Evolutionary conservation across 2,888 invertebrate genomes (phyloP).

Genomic region (Notocelia uddmanniana): DNA sequence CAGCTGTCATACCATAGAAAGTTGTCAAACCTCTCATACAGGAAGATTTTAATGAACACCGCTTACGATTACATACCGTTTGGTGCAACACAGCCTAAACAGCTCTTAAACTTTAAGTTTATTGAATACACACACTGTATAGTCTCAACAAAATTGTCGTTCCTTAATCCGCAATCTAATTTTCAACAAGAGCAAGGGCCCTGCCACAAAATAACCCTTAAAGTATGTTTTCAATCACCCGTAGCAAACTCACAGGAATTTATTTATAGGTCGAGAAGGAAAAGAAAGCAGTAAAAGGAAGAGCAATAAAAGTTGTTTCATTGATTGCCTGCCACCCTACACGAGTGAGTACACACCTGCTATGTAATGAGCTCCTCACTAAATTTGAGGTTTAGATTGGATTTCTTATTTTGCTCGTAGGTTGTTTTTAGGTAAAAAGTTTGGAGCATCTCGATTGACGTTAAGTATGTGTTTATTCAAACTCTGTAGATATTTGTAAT

Average conservation of each 20-base stretch:
- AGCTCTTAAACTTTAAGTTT: too few species aligned
- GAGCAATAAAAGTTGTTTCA: constrained; percentile 77
- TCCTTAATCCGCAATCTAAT: constrained; percentile 12
- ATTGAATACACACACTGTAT: too few species aligned
- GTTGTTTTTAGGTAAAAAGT: background rate
- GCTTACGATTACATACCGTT: too few species aligned
- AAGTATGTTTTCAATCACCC: constrained; percentile 36
- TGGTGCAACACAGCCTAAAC: too few species aligned
- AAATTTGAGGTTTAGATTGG: constrained; percentile 33
- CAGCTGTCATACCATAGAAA: too few species aligned
- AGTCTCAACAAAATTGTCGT: background rate
- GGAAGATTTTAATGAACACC: too few species aligned
- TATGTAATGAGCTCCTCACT: constrained; percentile 63
- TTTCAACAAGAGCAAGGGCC: constrained; percentile 2
- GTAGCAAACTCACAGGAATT: constrained; percentile 43
- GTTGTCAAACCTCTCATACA: too few species aligned
- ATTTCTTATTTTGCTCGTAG: constrained; percentile 10
- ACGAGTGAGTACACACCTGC: constrained; percentile 67
- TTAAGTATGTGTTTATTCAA: background rate
- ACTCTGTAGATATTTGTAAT: background rate
- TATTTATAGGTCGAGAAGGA: constrained; percentile 61
- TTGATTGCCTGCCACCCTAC: constrained; percentile 54
- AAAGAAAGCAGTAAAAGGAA: constrained; percentile 69
- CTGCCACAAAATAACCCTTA: constrained; percentile 22
- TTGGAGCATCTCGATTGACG: background rate